Conservation (phyloP, 2,888 invertebrate species). For the Metellina segmentata region DNA sequence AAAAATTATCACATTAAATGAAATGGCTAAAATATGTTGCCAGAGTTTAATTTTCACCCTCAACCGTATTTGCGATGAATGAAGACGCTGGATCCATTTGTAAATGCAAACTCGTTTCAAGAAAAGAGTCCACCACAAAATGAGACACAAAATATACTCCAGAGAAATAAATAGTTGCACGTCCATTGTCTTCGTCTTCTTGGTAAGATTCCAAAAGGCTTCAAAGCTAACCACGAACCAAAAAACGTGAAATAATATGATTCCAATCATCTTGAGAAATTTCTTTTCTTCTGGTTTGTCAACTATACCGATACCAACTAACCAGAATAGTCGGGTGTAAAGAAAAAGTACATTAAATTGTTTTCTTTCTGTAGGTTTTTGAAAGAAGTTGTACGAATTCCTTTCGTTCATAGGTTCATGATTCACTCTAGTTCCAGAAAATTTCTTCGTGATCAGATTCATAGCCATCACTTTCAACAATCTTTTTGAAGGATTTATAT, state of each 20-base stretch:
- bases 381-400: background rate
- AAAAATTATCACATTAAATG: background rate
- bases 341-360: background rate
- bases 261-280: background rate
- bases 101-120: background rate
- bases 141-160: background rate
- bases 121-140: constrained; percentile 21
- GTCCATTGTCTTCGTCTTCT: background rate
- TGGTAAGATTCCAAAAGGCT: background rate
- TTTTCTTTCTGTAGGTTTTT: background rate
- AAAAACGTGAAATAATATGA: constrained; percentile 12
- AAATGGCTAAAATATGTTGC: background rate
- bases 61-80: background rate
- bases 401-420: background rate
- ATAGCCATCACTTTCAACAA: background rate
- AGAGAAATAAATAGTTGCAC: background rate
- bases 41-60: background rate
- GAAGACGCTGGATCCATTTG: background rate
- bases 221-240: background rate
- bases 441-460: background rate
- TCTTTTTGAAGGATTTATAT: too few relatives aligned
- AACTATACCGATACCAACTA: background rate
- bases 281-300: background rate
- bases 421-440: background rate
- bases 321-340: background rate